Conservation (phyloP, 1,140 invertebrate genomes). For the Holotrichia oblita region DNA sequence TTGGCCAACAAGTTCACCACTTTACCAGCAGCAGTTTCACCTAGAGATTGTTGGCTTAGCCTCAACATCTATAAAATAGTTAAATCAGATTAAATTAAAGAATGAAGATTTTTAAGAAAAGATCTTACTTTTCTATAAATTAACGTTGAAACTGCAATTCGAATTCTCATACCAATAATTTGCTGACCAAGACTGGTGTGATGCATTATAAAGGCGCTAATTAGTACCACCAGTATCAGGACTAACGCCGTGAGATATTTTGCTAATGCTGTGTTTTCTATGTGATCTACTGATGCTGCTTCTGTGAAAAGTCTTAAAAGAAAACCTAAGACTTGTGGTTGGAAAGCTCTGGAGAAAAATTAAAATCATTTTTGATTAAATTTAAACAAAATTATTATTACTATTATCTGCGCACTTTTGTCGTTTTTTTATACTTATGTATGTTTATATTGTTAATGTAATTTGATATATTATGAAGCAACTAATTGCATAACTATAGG, state of each 20-base stretch:
- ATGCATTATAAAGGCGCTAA: slow-evolving; percentile 59
- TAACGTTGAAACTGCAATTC: slow-evolving; percentile 68
- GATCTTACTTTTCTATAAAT: slow-evolving; percentile 67
- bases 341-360: background rate
- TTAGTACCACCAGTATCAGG: slow-evolving; percentile 55
- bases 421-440: no score
- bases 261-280: slow-evolving; percentile 15
- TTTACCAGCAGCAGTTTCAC: slow-evolving; percentile 80
- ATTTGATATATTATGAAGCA: no score
- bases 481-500: no score
- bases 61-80: slow-evolving; percentile 65
- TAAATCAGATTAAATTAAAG: background rate
- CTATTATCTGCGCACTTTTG: no score
- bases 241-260: slow-evolving; percentile 32
- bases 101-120: background rate
- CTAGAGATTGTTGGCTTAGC: slow-evolving; percentile 72
- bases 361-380: background rate
- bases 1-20: slow-evolving; percentile 87
- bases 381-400: background rate
- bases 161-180: slow-evolving; percentile 62
- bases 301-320: slow-evolving; percentile 50
- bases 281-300: slow-evolving; percentile 47
- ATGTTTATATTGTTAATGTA: no score
- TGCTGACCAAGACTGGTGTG: slow-evolving; percentile 59
- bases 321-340: slow-evolving; percentile 12